A percentile compares a stretch with the other conserved stretches of the same genome.
phyloP scores from a whole-genome alignment of 2,113 vertebrate genomes.

The Egretta garzetta region DNA sequence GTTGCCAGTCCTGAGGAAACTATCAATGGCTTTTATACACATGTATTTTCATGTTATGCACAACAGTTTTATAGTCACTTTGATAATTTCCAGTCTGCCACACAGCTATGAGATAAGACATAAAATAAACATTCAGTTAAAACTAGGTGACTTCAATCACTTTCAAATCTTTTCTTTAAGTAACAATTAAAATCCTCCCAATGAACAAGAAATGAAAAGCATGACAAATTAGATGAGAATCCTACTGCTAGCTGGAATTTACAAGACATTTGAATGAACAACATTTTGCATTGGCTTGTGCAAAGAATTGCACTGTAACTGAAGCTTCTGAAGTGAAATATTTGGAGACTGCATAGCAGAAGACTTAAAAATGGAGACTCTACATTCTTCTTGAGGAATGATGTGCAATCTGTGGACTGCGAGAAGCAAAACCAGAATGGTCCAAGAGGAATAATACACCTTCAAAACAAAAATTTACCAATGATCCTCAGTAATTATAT shows the following conservation, averaged over 20 bases:
- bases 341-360: not conserved
- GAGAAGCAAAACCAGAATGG: not conserved
- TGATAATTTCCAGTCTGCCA: not conserved
- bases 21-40: not conserved
- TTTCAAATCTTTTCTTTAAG: not conserved
- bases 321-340: not conserved
- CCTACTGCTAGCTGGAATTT: not conserved
- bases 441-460: not conserved
- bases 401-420: not conserved
- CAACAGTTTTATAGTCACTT: not conserved
- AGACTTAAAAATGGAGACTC: not conserved
- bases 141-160: not conserved
- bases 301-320: not conserved
- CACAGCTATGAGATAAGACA: not conserved
- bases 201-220: not conserved
- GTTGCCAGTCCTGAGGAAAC: not conserved
- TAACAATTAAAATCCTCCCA: not conserved
- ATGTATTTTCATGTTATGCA: not conserved
- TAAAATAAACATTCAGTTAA: not conserved
- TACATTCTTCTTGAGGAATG: not conserved
- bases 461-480: not conserved
- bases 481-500: not conserved
- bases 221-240: not conserved
- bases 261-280: not conserved
- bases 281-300: not conserved